A percentile compares a stretch with the other conserved stretches of the same genome.
Conservation (phyloP, 2,113 vertebrate species). For the Phaethornis superciliosus region DNA sequence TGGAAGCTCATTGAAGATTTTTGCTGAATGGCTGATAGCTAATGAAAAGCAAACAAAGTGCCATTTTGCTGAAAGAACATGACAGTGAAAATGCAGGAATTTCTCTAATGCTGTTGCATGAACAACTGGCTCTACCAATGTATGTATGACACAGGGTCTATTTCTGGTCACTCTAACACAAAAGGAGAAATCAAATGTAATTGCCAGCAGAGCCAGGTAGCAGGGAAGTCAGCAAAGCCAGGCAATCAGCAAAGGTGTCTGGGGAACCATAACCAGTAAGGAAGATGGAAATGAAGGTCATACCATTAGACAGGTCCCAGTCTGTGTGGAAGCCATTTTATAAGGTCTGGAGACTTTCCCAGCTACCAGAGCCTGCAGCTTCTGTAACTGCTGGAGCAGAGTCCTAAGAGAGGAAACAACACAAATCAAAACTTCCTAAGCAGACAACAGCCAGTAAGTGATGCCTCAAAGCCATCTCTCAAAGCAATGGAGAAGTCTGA, state of each 20-base stretch:
- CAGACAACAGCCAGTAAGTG: background rate
- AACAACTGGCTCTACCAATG: background rate
- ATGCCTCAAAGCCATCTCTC: background rate
- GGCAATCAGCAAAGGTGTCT: background rate
- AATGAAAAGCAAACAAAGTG: conserved; percentile 20
- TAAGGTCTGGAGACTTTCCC: conserved; percentile 88
- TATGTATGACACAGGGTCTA: background rate
- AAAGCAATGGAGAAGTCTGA: background rate
- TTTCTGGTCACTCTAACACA: background rate
- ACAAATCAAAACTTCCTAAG: background rate
- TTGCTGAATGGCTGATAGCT: background rate
- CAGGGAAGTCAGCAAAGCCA: background rate
- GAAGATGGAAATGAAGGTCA: background rate
- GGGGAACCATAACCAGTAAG: background rate
- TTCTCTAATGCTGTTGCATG: background rate
- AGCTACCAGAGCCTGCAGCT: conserved; percentile 87
- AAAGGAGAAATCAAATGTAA: background rate
- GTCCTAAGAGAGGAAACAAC: conserved; percentile 75
- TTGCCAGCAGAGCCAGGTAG: background rate
- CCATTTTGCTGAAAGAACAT: background rate
- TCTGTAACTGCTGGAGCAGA: conserved; percentile 90
- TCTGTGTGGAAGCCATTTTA: conserved; percentile 91
- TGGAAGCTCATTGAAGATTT: conserved; percentile 2
- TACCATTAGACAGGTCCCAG: conserved; percentile 91
- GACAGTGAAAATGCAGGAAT: background rate